phyloP scores from a whole-genome alignment of 2,113 vertebrate species.

The Ameiurus melas region DNA sequence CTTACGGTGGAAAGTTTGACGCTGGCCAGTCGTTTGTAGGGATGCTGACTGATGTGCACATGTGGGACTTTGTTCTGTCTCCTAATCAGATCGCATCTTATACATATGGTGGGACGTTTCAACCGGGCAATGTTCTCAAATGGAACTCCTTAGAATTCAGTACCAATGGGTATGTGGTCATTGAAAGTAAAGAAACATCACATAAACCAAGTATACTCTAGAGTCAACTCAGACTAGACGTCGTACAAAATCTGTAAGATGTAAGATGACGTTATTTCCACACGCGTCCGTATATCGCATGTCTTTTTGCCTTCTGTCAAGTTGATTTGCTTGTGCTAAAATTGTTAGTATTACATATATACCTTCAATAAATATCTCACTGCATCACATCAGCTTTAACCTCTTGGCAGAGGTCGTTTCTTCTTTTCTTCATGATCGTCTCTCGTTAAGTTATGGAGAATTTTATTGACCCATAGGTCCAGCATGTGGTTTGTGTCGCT shows the following conservation, averaged over 20 bases:
- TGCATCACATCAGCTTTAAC: background rate
- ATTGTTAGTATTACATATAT: background rate
- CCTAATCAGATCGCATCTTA: slow-evolving; percentile 36
- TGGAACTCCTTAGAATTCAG: slow-evolving; percentile 23
- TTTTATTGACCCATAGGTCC: no score
- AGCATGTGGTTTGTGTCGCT: background rate
- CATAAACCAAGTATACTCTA: background rate
- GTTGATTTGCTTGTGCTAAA: background rate
- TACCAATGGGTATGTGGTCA: slow-evolving; percentile 18
- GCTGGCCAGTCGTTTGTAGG: slow-evolving; percentile 44
- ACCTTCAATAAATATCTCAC: background rate
- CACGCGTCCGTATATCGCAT: background rate
- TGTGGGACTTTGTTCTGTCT: slow-evolving; percentile 54
- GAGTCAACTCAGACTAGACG: background rate
- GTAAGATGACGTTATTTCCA: background rate
- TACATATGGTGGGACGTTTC: background rate
- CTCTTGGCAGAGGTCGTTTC: background rate
- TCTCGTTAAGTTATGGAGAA: background rate
- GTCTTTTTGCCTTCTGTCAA: background rate
- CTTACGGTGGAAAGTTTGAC: slow-evolving; percentile 40
- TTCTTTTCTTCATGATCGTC: background rate
- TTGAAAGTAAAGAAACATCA: slow-evolving; percentile 2
- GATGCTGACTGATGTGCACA: slow-evolving; percentile 53
- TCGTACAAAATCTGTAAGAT: background rate
- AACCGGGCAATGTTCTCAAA: slow-evolving; percentile 30